These are phyloP conservation scores for Aphelenchoides besseyi DNA, from an alignment of 1,140 invertebrate species.

Conservation along the genomic window DNA sequence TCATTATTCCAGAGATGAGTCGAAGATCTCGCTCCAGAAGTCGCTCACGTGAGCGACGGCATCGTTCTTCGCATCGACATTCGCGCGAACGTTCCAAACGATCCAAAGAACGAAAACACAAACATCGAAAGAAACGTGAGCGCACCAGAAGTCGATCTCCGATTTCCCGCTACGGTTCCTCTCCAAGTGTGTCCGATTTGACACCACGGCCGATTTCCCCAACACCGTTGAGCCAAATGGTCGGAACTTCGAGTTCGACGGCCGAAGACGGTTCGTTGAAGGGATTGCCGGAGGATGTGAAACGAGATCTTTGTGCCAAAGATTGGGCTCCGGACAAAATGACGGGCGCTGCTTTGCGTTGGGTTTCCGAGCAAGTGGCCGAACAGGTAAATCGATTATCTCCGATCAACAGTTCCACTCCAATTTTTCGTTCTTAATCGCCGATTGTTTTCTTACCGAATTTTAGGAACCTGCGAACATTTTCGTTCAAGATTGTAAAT, in stretches of 20 bases:
- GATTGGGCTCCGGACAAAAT: constrained; percentile 21
- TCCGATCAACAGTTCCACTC: too few species aligned
- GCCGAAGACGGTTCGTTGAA: too few species aligned
- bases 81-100: neutral
- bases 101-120: neutral
- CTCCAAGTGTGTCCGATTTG: neutral
- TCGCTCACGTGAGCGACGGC: too few species aligned
- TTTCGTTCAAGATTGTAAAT: neutral
- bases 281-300: constrained; percentile 18
- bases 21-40: neutral
- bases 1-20: too few species aligned
- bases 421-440: neutral
- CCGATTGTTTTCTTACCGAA: too few species aligned
- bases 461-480: too few species aligned
- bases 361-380: constrained; percentile 8
- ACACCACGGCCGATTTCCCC: neutral
- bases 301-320: constrained; percentile 8
- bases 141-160: neutral
- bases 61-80: neutral
- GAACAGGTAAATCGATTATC: constrained; percentile 21
- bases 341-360: constrained; percentile 14
- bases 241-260: neutral
- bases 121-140: neutral
- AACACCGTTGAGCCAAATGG: neutral
- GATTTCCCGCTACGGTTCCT: neutral